Evolutionary conservation across 2,797 vertebrate genomes (phyloP).

Genomic region (Melanotaenia parkinsoni): DNA sequence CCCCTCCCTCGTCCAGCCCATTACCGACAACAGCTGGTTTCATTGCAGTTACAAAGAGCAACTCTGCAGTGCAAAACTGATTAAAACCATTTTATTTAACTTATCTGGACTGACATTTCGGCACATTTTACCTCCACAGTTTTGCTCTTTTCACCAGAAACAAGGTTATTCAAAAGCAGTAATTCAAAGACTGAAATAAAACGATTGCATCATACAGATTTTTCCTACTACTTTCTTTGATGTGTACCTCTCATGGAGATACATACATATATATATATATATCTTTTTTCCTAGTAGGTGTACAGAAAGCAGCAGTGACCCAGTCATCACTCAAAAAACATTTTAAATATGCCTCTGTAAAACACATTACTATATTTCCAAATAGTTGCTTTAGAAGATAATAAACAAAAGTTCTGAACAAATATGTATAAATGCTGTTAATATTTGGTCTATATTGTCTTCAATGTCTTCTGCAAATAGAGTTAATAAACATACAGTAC

Average conservation of each 20-base stretch:
- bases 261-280: no score
- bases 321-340: slow-evolving; percentile 12
- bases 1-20: not conserved
- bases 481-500: no score
- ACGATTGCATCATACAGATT: slow-evolving; percentile 31
- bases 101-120: slow-evolving; percentile 7
- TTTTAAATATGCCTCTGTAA: not conserved
- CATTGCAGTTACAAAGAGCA: slow-evolving; percentile 21
- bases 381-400: no score
- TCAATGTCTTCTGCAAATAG: no score
- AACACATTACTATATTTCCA: no score
- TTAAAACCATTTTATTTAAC: slow-evolving; percentile 21
- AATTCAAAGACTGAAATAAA: slow-evolving; percentile 21
- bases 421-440: not conserved
- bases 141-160: slow-evolving; percentile 3
- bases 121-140: not conserved
- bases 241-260: slow-evolving; percentile 4
- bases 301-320: not conserved
- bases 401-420: not conserved
- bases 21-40: slow-evolving; percentile 22
- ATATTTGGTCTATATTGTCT: no score
- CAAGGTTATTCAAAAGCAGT: not conserved
- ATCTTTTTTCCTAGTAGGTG: not conserved
- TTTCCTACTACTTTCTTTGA: slow-evolving; percentile 25
- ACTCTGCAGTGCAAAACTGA: slow-evolving; percentile 12